Percentiles rank a stretch among this genome's conserved stretches.
phyloP scores from a whole-genome alignment of 2,113 vertebrate species.

The Rafetus swinhoei region DNA sequence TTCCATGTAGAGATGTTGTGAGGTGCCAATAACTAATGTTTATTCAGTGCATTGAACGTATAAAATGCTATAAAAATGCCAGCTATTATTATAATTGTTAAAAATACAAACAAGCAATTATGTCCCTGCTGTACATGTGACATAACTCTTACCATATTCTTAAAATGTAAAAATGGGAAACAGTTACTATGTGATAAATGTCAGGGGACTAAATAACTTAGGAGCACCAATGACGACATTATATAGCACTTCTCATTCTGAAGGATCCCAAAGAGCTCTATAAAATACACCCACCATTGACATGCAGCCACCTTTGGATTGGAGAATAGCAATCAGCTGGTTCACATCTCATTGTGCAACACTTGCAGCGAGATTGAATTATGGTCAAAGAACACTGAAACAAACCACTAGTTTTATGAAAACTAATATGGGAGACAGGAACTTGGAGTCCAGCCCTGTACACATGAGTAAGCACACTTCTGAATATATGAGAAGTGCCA shows the following conservation, averaged over 20 bases:
- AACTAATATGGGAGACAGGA: neutral
- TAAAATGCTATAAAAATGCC: neutral
- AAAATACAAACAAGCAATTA: neutral
- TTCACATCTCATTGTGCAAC: slow-evolving; percentile 9
- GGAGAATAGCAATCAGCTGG: neutral
- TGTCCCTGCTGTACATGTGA: neutral
- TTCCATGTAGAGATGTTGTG: neutral
- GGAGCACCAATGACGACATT: fast-evolving
- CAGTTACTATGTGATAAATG: neutral
- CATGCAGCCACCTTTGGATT: slow-evolving; percentile 2
- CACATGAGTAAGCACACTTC: neutral
- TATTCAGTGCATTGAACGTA: neutral
- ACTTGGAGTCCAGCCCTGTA: neutral
- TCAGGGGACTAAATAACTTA: neutral
- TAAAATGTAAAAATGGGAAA: neutral
- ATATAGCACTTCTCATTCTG: neutral
- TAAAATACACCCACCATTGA: slow-evolving; percentile 8
- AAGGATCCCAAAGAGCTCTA: neutral
- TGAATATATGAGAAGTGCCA: neutral
- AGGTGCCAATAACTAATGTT: neutral
- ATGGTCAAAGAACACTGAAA: slow-evolving; percentile 18
- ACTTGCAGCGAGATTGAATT: neutral
- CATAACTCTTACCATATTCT: fast-evolving
- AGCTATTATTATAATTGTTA: neutral
- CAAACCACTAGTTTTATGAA: slow-evolving; percentile 32